A percentile compares a stretch with the other conserved stretches of the same genome.
phyloP scores from a whole-genome alignment of 2,113 vertebrate genomes.

The Tringa solitaria region DNA sequence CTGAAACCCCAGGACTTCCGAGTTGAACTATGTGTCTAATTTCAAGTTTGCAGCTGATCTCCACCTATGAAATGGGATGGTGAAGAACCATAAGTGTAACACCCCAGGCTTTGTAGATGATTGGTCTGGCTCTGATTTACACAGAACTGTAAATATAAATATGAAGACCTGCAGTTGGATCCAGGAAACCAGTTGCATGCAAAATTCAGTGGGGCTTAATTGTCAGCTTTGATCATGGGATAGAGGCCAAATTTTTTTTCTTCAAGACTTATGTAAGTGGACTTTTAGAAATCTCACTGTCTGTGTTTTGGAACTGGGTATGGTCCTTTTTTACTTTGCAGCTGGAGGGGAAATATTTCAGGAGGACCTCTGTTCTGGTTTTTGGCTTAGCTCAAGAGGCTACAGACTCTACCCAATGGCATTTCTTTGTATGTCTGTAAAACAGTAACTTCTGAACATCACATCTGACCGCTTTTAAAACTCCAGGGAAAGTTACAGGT shows the following conservation, averaged over 20 bases:
- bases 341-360: background rate
- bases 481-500: background rate
- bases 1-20: background rate
- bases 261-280: background rate
- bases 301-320: background rate
- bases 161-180: background rate
- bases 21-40: background rate
- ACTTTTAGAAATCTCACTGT: background rate
- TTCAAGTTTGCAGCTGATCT: background rate
- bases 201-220: background rate
- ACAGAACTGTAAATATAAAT: background rate
- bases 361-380: background rate
- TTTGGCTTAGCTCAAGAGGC: background rate
- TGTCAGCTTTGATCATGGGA: background rate
- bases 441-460: background rate
- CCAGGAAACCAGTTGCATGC: background rate
- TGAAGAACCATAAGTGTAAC: background rate
- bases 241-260: background rate
- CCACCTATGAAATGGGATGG: background rate
- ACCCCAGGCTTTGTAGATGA: background rate
- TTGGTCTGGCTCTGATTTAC: background rate
- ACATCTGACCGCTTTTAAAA: fast-evolving
- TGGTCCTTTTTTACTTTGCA: background rate
- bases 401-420: background rate
- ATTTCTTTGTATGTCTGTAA: background rate